Evolutionary conservation across 2,113 vertebrate species (phyloP), one percentile per base, ranked within the genome.

Genomic region (Aythya baeri): DNA sequence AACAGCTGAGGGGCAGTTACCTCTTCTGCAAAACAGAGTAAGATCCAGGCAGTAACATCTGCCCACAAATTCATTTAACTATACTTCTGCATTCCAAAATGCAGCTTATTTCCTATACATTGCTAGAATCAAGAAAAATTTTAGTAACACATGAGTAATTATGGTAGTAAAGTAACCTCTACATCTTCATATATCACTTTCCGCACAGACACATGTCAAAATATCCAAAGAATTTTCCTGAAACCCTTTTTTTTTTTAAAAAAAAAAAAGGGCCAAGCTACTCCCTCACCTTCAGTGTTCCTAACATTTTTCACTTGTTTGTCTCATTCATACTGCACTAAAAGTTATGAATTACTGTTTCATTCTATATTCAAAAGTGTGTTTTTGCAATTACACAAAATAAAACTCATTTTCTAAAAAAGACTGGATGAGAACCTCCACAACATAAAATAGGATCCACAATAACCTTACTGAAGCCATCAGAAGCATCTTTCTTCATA

Each of bases 1-100:
- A 78, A 80, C 65, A 92, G 80, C 66, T 86, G 89, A 94, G 66
- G 55, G 62, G 66, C 86, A 86, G 75, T 49, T 88, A 83, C 44
- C n/a, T 84, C 68, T 74, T 71, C 80, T 46, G 70, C 50, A 88
- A 52, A 89, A 88, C 1, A 4, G 1, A 88, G 55, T 75, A 80
- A 73, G 49, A 94, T 68, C 18, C 62, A 67, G 50, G n/a, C 43
- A 80, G 43, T 34, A 71, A 86, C 36, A 81, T 86, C 52, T 72
- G 32, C 32, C 34, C 46, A 31, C 5, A 1, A 81, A 25, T 94
- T 81, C 20, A 70, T 46, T 74, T 81, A 83, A 52, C 32, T 62
- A 74, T 14, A 72, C 17, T 36, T 89, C 52, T 52, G 11, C 34
- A 50, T 80, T 77, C 26, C 89, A 54, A 86, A 92, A 78, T 18